Base-by-base conservation (phyloP, 2,113 vertebrate species). In the Tamias sibiricus region DNA sequence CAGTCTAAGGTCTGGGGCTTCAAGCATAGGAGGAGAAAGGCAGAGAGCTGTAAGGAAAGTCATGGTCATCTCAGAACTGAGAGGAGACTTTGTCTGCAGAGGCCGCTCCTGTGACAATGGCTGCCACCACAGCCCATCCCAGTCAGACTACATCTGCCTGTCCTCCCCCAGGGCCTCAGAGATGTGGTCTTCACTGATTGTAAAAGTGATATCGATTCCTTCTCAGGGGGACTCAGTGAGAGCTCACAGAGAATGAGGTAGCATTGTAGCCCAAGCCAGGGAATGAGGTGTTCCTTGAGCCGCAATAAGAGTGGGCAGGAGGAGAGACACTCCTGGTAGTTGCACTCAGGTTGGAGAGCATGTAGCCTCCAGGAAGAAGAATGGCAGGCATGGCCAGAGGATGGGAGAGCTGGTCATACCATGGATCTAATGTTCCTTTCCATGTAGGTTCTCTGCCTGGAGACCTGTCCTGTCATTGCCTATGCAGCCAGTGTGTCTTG, bases 291-390 rank as follows among this genome's bases (percentile, higher is more conserved):
- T 2, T 1, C 3, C 4, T 6, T 49, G 76, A 22, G 35, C 42
- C 47, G 24, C 17, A 0, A 6, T 30, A n/a, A 52, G 13, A 52
- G 28, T 30, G 16, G 64, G 69, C 19, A 12, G 42, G 37, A 83
- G 22, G 6, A 20, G n/a, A 32, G 32, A 8, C 20, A 66, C 35
- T 13, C 2, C 0, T 52, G 30, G 32, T 20, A 20, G 26, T 42
- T 37, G 11, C 2, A 0, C 35, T 57, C 24, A 22, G 40, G 9
- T 4, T 14, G n/a, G 4, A 10, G 54, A 32, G 0, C 1, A 1
- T 6, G 4, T 20, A 0, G 4, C 42, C 14, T 6, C 62, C 32
- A 14, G 37, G 0, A 9, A 16, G 28, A 32, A 22, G 35, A 66
- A 30, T 66, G 64, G 32, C 10, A 2, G 64, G 64, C 64, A 12